Conservation (phyloP, 2,113 vertebrate species). For the Terrapene triunguis region DNA sequence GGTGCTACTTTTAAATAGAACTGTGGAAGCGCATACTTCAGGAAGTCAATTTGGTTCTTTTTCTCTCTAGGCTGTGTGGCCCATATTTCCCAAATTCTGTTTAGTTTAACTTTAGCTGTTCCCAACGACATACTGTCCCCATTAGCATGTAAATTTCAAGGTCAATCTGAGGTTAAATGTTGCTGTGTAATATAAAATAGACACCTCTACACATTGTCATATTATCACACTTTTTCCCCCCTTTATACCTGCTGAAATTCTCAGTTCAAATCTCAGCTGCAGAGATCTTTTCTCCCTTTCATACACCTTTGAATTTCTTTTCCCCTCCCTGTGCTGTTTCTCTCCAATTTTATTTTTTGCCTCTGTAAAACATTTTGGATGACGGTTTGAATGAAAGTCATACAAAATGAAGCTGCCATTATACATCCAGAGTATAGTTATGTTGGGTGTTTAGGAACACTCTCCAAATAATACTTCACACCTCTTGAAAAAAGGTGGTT, state of each 20-base stretch:
- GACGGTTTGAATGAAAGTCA: background rate
- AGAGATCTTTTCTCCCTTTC: background rate
- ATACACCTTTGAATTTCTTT: background rate
- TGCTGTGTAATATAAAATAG: conserved; percentile 1
- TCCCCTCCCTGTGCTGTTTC: background rate
- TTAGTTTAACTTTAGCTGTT: conserved; percentile 60
- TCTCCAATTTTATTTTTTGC: background rate
- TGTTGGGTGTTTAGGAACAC: background rate
- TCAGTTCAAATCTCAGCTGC: background rate
- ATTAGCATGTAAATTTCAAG: conserved; percentile 53
- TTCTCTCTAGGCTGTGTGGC: background rate
- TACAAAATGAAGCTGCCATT: background rate
- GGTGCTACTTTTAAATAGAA: conserved; percentile 6
- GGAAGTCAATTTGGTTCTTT: conserved; percentile 45
- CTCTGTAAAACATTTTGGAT: background rate
- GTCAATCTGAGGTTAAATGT: conserved; percentile 53
- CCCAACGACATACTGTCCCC: conserved; percentile 43
- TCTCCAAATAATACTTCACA: background rate
- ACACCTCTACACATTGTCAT: conserved; percentile 4
- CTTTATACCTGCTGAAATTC: conserved; percentile 3
- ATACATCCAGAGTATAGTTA: background rate
- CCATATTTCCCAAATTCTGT: conserved; percentile 49
- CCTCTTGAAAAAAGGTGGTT: background rate
- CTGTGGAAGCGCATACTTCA: conserved; percentile 32
- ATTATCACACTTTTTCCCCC: conserved; percentile 5